phyloP scores from a whole-genome alignment of 2,888 invertebrate genomes.

The Thereva nobilitata region DNA sequence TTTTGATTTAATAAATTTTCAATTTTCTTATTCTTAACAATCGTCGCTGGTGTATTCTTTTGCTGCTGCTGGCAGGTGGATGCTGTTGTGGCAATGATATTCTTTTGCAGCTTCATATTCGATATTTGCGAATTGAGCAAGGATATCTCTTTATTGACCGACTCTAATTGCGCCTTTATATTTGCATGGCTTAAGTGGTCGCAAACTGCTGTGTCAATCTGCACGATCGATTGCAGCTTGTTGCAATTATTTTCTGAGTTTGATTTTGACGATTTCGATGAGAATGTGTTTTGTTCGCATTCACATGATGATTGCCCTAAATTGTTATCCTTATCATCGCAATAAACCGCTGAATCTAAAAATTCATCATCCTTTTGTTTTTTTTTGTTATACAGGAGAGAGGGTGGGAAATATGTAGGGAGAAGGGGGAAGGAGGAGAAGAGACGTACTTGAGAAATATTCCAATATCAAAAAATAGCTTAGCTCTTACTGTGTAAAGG shows the following conservation, averaged over 20 bases:
- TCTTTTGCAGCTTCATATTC: constrained; percentile 59
- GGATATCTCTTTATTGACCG: constrained; percentile 62
- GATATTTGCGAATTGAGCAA: constrained; percentile 65
- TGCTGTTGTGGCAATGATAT: constrained; percentile 28
- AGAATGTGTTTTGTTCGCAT: constrained; percentile 43
- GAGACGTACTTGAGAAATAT: no score
- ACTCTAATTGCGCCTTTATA: constrained; percentile 51
- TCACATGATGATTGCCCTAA: constrained; percentile 43
- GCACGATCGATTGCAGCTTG: constrained; percentile 35
- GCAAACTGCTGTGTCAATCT: constrained; percentile 27
- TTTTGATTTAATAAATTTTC: neutral
- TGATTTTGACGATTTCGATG: constrained; percentile 42
- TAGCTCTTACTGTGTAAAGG: constrained; percentile 56
- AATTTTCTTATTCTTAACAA: constrained; percentile 39
- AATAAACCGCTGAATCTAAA: constrained; percentile 51
- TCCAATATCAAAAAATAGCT: no score
- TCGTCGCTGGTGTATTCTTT: constrained; percentile 45
- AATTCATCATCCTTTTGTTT: constrained; percentile 50
- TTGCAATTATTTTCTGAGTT: constrained; percentile 36
- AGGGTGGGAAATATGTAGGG: no score
- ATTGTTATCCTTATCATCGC: constrained; percentile 48
- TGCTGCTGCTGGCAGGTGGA: constrained; percentile 4
- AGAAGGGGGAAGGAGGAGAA: no score
- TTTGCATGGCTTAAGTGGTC: constrained; percentile 48
- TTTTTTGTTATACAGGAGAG: constrained; percentile 30